phyloP scores from a whole-genome alignment of 2,888 invertebrate species.

The Heteropelma amictum region DNA sequence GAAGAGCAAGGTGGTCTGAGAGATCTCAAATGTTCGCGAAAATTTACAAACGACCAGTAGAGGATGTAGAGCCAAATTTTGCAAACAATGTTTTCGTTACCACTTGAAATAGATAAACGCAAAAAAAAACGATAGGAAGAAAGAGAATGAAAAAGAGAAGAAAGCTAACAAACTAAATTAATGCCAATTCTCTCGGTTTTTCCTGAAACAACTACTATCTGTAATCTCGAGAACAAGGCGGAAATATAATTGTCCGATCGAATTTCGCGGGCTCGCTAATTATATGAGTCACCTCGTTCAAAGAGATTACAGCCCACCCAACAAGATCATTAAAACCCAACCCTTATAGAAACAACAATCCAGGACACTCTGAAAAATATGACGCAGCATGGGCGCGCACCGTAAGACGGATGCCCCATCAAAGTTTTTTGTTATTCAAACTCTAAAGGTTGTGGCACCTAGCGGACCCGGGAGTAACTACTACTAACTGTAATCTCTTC shows the following conservation, averaged over 20 bases:
- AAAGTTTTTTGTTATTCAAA: background rate
- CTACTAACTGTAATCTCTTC: background rate
- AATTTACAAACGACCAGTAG: background rate
- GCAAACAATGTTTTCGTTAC: background rate
- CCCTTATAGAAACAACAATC: background rate
- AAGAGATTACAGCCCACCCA: background rate
- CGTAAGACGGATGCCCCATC: background rate
- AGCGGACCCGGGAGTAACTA: background rate
- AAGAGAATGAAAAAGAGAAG: background rate
- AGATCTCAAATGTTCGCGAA: slow-evolving; percentile 5
- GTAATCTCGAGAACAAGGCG: no score
- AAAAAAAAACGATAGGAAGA: background rate
- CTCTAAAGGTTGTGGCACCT: background rate
- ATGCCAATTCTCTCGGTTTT: background rate
- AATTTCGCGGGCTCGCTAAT: no score
- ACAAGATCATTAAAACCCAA: background rate
- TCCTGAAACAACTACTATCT: background rate
- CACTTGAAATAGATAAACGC: background rate
- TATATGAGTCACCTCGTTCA: background rate
- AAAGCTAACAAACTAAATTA: no score
- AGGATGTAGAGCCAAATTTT: background rate
- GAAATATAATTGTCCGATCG: no score
- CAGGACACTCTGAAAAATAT: background rate
- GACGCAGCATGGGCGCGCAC: background rate
- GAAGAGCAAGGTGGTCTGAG: background rate